Evolutionary conservation across 2,113 vertebrate genomes (phyloP), one percentile per base, ranked within the genome.

Genomic region (Ochotona curzoniae): DNA sequence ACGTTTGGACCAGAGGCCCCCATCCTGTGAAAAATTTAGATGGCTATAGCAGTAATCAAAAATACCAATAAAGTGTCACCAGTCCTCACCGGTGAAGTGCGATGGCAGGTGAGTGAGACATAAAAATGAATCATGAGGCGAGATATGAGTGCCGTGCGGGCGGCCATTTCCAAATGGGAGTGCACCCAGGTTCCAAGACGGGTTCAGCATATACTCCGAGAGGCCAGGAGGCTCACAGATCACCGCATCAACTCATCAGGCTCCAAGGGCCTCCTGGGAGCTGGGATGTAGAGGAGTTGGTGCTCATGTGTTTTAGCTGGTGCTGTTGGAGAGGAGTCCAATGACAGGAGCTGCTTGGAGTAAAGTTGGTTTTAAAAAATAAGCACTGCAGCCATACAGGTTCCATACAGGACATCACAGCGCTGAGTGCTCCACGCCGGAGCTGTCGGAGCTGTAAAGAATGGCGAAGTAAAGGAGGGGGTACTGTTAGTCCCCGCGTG

Each of bases 111-210:
- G 95, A 98, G 97, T 97, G 97, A 98, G 98, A 97, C 98, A 98
- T 98, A 98, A 98, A 98, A 98, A 98, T 98, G 98, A 98, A 98
- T 98, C 98, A 98, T 98, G 98, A 98, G 96, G 97, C 97, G 80
- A 97, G 97, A 96, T 97, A 96, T 96, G 96, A 98, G 97, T 97
- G 97, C 97, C 97, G 96, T 97, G 98, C 97, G 94, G 97, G 98
- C 97, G 98, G 98, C 98, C 96, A 96, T 96, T 97, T 98, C 97
- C 97, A 97, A 98, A 97, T 97, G 97, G 64, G 97, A 98, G 96
- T 84, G 96, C 96, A 96, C 95, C 82, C 95, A 95, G 97, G 96
- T 96, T 2, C 0, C 97, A 96, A 97, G 97, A 98, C 97, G 96
- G 97, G 95, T 97, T 95, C 64, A 26, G 96, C 98, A 97, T 98